Base-by-base conservation (phyloP, 2,113 vertebrate genomes). In the Bungarus multicinctus region DNA sequence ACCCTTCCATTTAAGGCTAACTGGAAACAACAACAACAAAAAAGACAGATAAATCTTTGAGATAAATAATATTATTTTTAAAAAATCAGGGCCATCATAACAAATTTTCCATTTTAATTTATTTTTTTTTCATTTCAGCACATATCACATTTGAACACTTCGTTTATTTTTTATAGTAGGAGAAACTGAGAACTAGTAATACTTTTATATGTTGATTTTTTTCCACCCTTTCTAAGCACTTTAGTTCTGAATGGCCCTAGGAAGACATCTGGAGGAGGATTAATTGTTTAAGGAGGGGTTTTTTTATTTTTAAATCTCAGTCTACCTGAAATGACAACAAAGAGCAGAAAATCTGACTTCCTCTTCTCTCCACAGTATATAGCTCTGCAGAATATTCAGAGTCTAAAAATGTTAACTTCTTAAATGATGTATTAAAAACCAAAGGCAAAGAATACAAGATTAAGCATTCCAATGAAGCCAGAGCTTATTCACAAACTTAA, bases 71-170 rank as follows among this genome's bases (percentile, higher is more conserved):
- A 81, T 74, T 34, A 18, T 81, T 81, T 81, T 3, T 20, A 81
- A n/a, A 81, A 39, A 81, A 34, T 39, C 22, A 94, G 89, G 87
- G 50, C 39, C 92, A 58, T 91, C 91, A 91, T 91, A 58, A 89
- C 85, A 93, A 30, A 90, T 94, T 93, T 60, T 89, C 20, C 92
- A 14, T 85, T 60, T 94, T 92, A 85, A 91, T 93, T 96, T 91
- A 81, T 0, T 23, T 57, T 7, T 20, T 55, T 57, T 23, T 92
- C 9, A 93, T 91, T 96, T 81, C 86, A 94, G 89, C 34, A 60
- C 92, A 23, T 23, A 58, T 74, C 93, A 47, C 91, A 87, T 60
- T 16, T 34, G 64, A 92, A 25, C 88, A 91, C 89, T 27, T 81
- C 43, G 53, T 53, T 50, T 16, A 87, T 91, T 90, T 95, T 47